phyloP scores from a whole-genome alignment of 2,797 vertebrate genomes.

The Chaenodraco wilsoni region DNA sequence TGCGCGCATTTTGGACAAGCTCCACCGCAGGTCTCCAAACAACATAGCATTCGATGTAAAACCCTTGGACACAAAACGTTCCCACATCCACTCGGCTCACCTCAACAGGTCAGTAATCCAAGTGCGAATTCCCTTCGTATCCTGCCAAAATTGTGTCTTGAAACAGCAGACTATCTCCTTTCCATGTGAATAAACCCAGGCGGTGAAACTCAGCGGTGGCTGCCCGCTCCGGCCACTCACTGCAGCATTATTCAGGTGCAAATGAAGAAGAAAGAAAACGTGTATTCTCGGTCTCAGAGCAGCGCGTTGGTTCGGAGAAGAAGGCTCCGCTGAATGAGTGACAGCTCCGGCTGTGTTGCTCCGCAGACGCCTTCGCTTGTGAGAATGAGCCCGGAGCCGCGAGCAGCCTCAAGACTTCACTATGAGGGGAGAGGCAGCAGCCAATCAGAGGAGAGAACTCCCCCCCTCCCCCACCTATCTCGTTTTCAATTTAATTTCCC shows the following conservation, averaged over 20 bases:
- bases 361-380: background rate
- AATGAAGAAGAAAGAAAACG: background rate
- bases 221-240: conserved; percentile 11
- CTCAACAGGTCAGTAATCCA: conserved; percentile 39
- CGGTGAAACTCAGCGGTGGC: conserved; percentile 3
- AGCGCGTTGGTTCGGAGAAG: background rate
- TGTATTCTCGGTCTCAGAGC: background rate
- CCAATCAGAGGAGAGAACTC: conserved; percentile 73
- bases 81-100: conserved; percentile 38
- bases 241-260: conserved; percentile 14
- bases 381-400: conserved; percentile 35
- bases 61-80: fast-evolving
- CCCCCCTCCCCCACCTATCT: background rate
- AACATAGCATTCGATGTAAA: background rate
- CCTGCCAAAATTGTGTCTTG: background rate
- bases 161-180: conserved; percentile 33
- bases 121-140: background rate
- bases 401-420: conserved; percentile 18
- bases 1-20: conserved; percentile 44
- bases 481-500: conserved; percentile 41
- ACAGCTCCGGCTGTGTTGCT: background rate
- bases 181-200: conserved; percentile 11
- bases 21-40: background rate
- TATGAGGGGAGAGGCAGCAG: conserved; percentile 29
- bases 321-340: background rate